Evolutionary conservation across 2,113 vertebrate genomes (phyloP).

Genomic region (Dasypus novemcinctus): DNA sequence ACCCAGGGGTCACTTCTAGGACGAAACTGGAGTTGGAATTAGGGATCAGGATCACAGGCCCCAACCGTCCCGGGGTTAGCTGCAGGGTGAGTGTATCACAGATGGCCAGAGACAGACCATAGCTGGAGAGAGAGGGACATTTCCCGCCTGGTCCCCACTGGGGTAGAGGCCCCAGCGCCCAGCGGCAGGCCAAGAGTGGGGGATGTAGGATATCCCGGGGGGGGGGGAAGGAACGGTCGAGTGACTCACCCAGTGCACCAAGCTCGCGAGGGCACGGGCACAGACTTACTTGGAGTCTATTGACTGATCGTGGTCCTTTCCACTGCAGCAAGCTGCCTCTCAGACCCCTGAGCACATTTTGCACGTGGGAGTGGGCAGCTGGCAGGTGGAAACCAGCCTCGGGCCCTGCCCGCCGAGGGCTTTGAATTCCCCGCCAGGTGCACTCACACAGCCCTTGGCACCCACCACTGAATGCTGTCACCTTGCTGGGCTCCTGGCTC

Average conservation of each 20-base stretch:
- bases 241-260: neutral
- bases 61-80: neutral
- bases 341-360: neutral
- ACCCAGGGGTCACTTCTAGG: too few relatives aligned
- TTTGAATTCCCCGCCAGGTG: neutral
- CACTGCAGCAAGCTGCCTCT: too few relatives aligned
- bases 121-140: neutral
- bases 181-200: neutral
- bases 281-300: neutral
- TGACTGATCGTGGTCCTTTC: too few relatives aligned
- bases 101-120: too few relatives aligned
- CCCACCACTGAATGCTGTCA: neutral
- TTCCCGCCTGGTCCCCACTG: neutral
- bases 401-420: neutral
- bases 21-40: neutral
- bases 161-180: too few relatives aligned
- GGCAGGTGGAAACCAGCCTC: neutral
- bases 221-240: neutral
- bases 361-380: rapidly evolving
- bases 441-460: neutral
- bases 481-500: neutral
- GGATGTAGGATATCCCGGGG: neutral
- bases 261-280: neutral
- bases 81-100: neutral
- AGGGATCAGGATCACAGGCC: neutral